Base-by-base conservation (phyloP, 2,888 invertebrate species). In the Lissonota sp. region DNA sequence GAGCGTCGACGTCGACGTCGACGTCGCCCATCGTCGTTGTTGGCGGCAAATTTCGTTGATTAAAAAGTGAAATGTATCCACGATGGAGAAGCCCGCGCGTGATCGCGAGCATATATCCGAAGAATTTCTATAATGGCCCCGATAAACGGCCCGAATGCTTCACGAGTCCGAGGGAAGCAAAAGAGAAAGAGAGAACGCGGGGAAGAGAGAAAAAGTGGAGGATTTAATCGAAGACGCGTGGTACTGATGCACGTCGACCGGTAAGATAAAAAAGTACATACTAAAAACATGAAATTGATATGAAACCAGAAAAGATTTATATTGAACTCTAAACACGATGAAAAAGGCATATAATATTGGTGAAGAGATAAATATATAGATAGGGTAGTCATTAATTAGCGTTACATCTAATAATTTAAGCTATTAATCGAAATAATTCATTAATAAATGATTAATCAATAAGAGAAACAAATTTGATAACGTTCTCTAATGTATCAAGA, bases 1-100 rank as follows among this genome's bases (percentile, higher is more conserved):
- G 51, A 10, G 53, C n/a, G 53, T 67, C 16, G 37, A 66, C 16
- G 70, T 39, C 57, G n/a, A n/a, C n/a, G n/a, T n/a, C n/a, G 67
- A 62, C 71, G 53, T 12, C n/a, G n/a, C n/a, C n/a, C n/a, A n/a
- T n/a, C n/a, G n/a, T n/a, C 70, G 60, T 64, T 67, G 51, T 60
- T 67, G 83, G 82, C 81, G 83, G 83, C 83, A 60, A 84, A 79
- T 83, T 80, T 80, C 66, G 83, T 84, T 84, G 83, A 84, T 84
- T 83, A 83, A 84, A 84, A 84, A 84, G 84, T 83, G 83, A 84
- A 79, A 82, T 71, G 73, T 78, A 84, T 80, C 76, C 70, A 58
- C 42, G 69, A 64, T 60, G 58, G 42, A 55, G 75, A 72, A 63
- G 62, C n/a, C 72, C 16, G n/a, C 58, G 69, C 69, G 66, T 53